Base-by-base conservation (phyloP, 2,797 vertebrate genomes). In the Pipistrellus nathusii region DNA sequence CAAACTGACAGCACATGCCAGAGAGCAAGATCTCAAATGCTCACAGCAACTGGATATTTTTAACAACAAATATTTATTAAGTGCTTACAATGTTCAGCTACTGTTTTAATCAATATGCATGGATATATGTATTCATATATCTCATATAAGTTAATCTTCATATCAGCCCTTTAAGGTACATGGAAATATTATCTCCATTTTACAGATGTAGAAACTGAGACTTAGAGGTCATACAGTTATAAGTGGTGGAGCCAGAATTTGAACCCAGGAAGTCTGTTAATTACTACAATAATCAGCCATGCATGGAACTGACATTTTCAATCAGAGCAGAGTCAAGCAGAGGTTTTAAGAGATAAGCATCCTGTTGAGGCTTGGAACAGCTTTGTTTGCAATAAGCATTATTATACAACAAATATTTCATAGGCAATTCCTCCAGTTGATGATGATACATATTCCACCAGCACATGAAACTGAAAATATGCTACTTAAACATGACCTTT, bases 401-500 rank as follows among this genome's bases (percentile, higher is more conserved):
- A 41, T 78, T 84, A 77, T 59, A 80, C 86, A 84, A 89, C 64
- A 94, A 92, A 30, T 64, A 81, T 95, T 93, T 96, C 95, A 90
- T 69, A 93, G 78, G 77, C 77, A 93, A 91, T 91, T 94, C 93
- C 88, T 88, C 87, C n/a, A 93, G 46, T 93, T 95, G 82, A 90
- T 38, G 69, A 96, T 64, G 69, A 90, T 81, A 38, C 82, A 92
- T 88, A 95, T 88, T 93, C 91, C 53, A 95, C 85, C 96, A 95
- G 91, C 82, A 82, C 59, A 85, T 4, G 6, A 73, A 94, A 95
- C 83, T 95, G 76, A 95, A 92, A 97, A 95, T 87, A 66, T 44
- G 66, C 69, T 71, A 73, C 44, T 76, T 93, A 92, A 81, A 77
- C 73, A 27, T 35, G 80, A 23, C 21, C 38, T 95, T 96, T 91